A percentile compares a stretch with the other conserved stretches of the same genome.
Conservation (phyloP, 2,113 vertebrate genomes). For the human (Homo sapiens) region GRCh38 chr2:13005001-13005500, state of each 20-base stretch:
- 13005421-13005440: constrained; percentile 68
- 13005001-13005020: background rate
- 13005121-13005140: background rate
- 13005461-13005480: constrained; percentile 63
- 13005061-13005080: background rate
- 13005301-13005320: constrained; percentile 56
- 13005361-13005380: constrained; percentile 62
- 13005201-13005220: background rate
- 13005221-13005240: background rate
- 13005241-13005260: background rate
- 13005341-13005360: constrained; percentile 68
- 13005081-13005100: background rate
- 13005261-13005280: background rate
- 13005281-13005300: background rate
- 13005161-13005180: background rate
- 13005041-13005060: background rate
- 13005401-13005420: constrained; percentile 61
- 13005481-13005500: background rate
- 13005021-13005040: background rate
- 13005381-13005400: constrained; percentile 71
- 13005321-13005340: constrained; percentile 67
- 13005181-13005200: background rate
- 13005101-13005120: background rate
- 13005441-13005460: constrained; percentile 66
- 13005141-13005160: background rate